Evolutionary conservation across 2,888 invertebrate genomes (phyloP).

Genomic region (Euplexia lucipara): DNA sequence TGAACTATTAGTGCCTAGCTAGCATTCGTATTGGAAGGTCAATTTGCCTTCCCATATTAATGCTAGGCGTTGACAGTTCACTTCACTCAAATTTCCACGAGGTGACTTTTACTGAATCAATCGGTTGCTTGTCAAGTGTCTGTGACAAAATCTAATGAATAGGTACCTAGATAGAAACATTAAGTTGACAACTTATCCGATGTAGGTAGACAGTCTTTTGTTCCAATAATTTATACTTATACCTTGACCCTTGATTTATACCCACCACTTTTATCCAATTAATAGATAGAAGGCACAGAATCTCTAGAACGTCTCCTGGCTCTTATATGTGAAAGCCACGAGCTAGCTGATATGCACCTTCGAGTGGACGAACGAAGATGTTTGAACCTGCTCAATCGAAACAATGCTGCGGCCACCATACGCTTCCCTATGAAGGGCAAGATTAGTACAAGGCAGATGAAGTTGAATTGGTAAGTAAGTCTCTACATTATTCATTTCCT

Average conservation of each 20-base stretch:
- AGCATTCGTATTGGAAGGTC: too few relatives aligned
- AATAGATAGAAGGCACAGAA: constrained; percentile 92
- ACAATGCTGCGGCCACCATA: constrained; percentile 89
- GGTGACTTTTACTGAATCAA: too few relatives aligned
- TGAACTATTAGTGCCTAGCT: too few relatives aligned
- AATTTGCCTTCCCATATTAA: too few relatives aligned
- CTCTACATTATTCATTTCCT: neutral
- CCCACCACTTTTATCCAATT: neutral
- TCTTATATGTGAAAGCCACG: constrained; percentile 92
- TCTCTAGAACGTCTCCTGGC: constrained; percentile 89
- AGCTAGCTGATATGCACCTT: constrained; percentile 93
- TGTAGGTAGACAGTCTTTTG: neutral
- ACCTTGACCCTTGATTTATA: too few relatives aligned
- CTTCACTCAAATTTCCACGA: too few relatives aligned
- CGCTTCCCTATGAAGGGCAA: constrained; percentile 93
- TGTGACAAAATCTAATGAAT: too few relatives aligned
- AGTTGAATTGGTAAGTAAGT: constrained; percentile 94
- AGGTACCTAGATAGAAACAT: neutral
- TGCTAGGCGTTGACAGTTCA: too few relatives aligned
- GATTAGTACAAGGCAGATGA: constrained; percentile 93
- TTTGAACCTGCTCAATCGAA: constrained; percentile 93
- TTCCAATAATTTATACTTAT: neutral
- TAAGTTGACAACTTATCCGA: neutral
- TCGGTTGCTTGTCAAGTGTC: too few relatives aligned
- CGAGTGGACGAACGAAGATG: constrained; percentile 93